Base-by-base conservation (phyloP, 2,888 invertebrate genomes). In the Pristionchus fissidentatus region DNA sequence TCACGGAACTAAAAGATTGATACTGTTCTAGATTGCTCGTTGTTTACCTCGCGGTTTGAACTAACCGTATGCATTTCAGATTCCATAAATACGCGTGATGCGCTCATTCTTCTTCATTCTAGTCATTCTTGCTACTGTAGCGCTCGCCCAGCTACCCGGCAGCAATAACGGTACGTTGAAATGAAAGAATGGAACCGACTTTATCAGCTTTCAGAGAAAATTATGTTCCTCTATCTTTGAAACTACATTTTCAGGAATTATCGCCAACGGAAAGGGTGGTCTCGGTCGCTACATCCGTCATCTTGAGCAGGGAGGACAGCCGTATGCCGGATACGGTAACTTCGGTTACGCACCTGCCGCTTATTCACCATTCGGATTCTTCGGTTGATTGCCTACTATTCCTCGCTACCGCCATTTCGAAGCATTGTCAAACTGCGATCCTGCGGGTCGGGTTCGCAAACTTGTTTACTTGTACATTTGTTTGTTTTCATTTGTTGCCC, bases 231-330 rank as follows among this genome's bases (percentile, higher is more conserved):
- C 8, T 7, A 55, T 10, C 26, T 3, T 22, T n/a, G 8, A 26
- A 5, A 38, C 22, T 66, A 1, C 38, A 7, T 19, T 2, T 35
- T 66, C 38, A 66, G 62, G 62, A 15, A 38, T 38, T 29, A 26
- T 66, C 35, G 35, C 38, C 0, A 66, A 66, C 7, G 62, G 62
- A 38, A 32, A 38, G 3, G 62, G 62, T 22, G 62, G 62, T 7
- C 62, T 66, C 62, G 62, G 62, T 38, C 35, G 62, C 7, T 66
- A 26, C 62, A n/a, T 66, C 38, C 62, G 62, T 35, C 60, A 60
- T 60, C 60, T 60, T 1, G 60, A 60, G 60, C 60, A 60, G 29
- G 62, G 62, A 13, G n/a, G n/a, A n/a, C n/a, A n/a, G n/a, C n/a
- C n/a, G n/a, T n/a, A n/a, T n/a, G 38, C 35, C 32, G 60, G 60